Evolutionary conservation across 2,797 vertebrate genomes (phyloP).

Genomic region (Sebastes vulpes): DNA sequence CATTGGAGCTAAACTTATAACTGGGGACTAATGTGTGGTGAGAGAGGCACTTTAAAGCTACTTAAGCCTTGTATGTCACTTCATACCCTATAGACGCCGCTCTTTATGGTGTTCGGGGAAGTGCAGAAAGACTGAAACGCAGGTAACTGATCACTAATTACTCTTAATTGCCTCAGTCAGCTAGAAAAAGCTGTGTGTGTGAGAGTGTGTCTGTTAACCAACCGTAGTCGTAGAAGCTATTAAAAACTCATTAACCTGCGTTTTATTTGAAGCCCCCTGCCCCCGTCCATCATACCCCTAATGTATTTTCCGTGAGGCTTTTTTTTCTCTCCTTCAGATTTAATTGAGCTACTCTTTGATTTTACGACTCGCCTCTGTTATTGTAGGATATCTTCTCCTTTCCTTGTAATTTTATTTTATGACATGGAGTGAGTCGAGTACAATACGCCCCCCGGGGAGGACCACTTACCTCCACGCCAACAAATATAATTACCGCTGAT

Average conservation of each 20-base stretch:
- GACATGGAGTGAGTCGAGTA: slow-evolving; percentile 71
- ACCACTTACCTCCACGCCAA: slow-evolving; percentile 81
- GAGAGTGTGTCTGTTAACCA: slow-evolving; percentile 55
- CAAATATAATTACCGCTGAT: slow-evolving; percentile 81
- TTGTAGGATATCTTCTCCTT: slow-evolving; percentile 83
- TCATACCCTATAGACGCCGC: slow-evolving; percentile 47
- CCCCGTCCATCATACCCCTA: slow-evolving; percentile 69
- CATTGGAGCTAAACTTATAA: slow-evolving; percentile 64
- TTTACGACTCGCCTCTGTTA: slow-evolving; percentile 81
- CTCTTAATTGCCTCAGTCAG: slow-evolving; percentile 58
- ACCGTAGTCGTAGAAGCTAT: slow-evolving; percentile 68
- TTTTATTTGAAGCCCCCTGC: slow-evolving; percentile 77
- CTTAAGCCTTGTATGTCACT: slow-evolving; percentile 60
- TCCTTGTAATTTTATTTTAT: slow-evolving; percentile 86
- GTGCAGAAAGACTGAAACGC: slow-evolving; percentile 49
- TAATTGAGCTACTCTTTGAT: slow-evolving; percentile 81
- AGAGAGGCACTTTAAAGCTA: slow-evolving; percentile 67
- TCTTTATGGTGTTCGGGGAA: slow-evolving; percentile 47
- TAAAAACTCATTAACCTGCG: slow-evolving; percentile 80
- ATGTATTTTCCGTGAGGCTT: slow-evolving; percentile 81
- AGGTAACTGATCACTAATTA: slow-evolving; percentile 72
- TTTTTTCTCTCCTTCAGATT: slow-evolving; percentile 60
- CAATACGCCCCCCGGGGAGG: slow-evolving; percentile 79
- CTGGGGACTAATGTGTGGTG: slow-evolving; percentile 41
- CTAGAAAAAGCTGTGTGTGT: slow-evolving; percentile 27